phyloP scores from a whole-genome alignment of 2,113 vertebrate species.

The Spea multiplicata region DNA sequence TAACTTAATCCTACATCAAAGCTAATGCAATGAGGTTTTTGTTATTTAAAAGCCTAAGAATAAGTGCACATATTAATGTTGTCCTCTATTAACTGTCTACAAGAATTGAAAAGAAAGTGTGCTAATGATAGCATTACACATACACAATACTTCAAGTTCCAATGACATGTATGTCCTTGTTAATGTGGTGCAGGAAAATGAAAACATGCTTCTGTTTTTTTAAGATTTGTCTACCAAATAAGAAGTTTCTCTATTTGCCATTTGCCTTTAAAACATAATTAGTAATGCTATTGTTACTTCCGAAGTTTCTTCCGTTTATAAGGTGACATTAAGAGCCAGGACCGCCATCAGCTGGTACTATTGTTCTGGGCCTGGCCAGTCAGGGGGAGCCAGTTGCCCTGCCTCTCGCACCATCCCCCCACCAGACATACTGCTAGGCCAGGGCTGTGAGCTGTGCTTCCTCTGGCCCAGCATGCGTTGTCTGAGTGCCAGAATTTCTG shows the following conservation, averaged over 20 bases:
- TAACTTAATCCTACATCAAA: conserved; percentile 64
- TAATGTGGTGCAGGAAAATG: conserved; percentile 84
- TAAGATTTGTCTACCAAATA: conserved; percentile 82
- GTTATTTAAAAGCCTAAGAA: conserved; percentile 72
- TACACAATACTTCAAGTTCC: conserved; percentile 89
- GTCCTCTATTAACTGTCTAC: conserved; percentile 91
- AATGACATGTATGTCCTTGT: conserved; percentile 89
- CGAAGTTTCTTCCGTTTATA: too few relatives aligned
- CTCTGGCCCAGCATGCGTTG: too few relatives aligned
- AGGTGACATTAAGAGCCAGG: too few relatives aligned
- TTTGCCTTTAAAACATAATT: conserved; percentile 64
- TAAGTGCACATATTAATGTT: conserved; percentile 83
- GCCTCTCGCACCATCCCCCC: too few relatives aligned
- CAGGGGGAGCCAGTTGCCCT: too few relatives aligned
- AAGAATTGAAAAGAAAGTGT: conserved; percentile 70
- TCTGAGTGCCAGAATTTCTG: too few relatives aligned
- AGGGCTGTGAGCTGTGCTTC: too few relatives aligned
- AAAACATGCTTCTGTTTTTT: conserved; percentile 82
- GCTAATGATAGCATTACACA: conserved; percentile 98
- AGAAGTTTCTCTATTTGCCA: conserved; percentile 60
- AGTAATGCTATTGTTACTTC: too few relatives aligned
- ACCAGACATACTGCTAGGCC: too few relatives aligned
- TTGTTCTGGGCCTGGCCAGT: too few relatives aligned
- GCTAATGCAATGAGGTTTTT: conserved; percentile 65
- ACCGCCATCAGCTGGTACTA: too few relatives aligned